Percentiles rank a stretch among this genome's conserved stretches.
These are phyloP conservation scores for Laticauda colubrina DNA, from an alignment of 2,113 vertebrate genomes.

Conservation along the genomic window DNA sequence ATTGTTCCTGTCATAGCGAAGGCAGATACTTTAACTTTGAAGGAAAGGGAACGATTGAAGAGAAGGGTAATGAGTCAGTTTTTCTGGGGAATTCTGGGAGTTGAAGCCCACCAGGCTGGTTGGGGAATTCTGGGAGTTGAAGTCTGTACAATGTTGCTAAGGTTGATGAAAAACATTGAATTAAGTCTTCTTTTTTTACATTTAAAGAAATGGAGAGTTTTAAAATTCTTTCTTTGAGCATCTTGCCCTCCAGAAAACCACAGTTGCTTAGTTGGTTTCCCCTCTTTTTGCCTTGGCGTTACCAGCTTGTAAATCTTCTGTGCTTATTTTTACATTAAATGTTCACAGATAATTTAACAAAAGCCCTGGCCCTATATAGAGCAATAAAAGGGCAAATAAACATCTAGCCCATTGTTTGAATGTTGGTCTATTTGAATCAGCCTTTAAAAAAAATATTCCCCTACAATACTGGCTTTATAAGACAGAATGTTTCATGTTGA, in stretches of 20 bases:
- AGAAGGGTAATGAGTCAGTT: conserved; percentile 67
- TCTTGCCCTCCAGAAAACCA: neutral
- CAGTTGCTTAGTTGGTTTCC: neutral
- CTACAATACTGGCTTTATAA: conserved; percentile 46
- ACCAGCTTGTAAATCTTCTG: neutral
- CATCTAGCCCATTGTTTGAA: conserved; percentile 41
- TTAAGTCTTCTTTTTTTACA: neutral
- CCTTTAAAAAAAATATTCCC: neutral
- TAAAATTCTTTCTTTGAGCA: neutral
- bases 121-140: neutral
- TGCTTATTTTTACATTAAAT: conserved; percentile 7
- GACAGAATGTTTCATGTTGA: conserved; percentile 60
- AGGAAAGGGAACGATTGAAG: conserved; percentile 86
- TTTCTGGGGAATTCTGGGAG: neutral
- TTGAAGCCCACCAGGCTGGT: neutral
- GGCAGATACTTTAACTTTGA: conserved; percentile 84
- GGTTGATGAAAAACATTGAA: neutral
- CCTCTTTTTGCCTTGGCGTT: neutral
- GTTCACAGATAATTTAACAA: conserved; percentile 14
- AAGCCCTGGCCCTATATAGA: conserved; percentile 21
- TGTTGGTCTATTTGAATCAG: conserved; percentile 39
- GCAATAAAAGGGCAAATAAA: conserved; percentile 54
- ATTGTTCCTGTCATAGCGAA: conserved; percentile 90
- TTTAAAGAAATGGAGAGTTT: neutral
- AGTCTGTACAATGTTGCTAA: neutral